These are phyloP conservation scores for Tichodroma muraria DNA, from an alignment of 2,113 vertebrate genomes.

Conservation along the genomic window DNA sequence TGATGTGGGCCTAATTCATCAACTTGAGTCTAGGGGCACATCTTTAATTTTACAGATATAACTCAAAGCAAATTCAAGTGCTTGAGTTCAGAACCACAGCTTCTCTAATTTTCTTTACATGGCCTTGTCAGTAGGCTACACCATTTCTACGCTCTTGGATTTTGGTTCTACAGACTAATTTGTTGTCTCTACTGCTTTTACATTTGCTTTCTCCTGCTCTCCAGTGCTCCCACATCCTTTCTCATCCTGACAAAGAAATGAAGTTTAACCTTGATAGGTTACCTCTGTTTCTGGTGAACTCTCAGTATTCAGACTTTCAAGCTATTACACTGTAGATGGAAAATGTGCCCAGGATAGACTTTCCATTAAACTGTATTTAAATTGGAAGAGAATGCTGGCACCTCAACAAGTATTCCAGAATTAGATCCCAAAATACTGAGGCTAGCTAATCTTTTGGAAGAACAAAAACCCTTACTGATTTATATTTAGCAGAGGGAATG, in stretches of 20 bases:
- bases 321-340: constrained; percentile 39
- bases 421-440: constrained; percentile 65
- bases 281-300: constrained; percentile 37
- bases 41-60: background rate
- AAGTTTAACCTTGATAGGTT: background rate
- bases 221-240: background rate
- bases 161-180: background rate
- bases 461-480: constrained; percentile 66
- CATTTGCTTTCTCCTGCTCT: background rate
- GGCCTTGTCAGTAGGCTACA: background rate
- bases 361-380: constrained; percentile 68
- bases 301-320: constrained; percentile 14
- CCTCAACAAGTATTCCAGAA: constrained; percentile 64
- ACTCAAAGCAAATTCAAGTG: background rate
- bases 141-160: background rate
- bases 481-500: constrained; percentile 67
- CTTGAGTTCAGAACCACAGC: background rate
- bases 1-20: background rate
- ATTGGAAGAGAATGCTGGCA: constrained; percentile 67
- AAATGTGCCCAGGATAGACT: constrained; percentile 61
- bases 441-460: constrained; percentile 66
- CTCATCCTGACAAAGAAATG: background rate
- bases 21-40: background rate
- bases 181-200: background rate
- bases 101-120: background rate